phyloP scores from a whole-genome alignment of 2,888 invertebrate genomes.

The Eumerus sabulonum region DNA sequence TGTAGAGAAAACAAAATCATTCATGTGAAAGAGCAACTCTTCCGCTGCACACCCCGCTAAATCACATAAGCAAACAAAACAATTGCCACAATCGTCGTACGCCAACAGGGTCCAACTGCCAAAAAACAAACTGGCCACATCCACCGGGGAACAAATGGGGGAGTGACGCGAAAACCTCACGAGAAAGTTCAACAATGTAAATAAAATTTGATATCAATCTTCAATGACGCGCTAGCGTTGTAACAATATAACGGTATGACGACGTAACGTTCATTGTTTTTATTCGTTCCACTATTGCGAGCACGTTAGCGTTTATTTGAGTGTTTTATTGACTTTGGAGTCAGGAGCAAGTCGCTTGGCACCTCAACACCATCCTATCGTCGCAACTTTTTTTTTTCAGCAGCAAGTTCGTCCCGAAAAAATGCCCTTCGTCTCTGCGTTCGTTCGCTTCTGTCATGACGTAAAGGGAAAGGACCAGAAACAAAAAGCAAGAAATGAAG shows the following conservation, averaged over 20 bases:
- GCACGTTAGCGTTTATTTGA: slow-evolving; percentile 28
- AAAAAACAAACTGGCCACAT: slow-evolving; percentile 19
- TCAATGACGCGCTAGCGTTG: slow-evolving; percentile 28
- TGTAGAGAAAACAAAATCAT: slow-evolving; percentile 38
- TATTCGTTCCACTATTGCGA: slow-evolving; percentile 38
- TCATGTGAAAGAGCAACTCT: slow-evolving; percentile 50
- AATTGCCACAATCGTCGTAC: slow-evolving; percentile 6
- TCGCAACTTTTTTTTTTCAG: slow-evolving; percentile 16
- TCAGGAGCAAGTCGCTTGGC: slow-evolving; percentile 41
- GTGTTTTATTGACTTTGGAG: slow-evolving; percentile 57
- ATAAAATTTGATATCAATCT: slow-evolving; percentile 68
- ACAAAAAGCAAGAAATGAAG: neutral
- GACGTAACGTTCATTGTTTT: slow-evolving; percentile 53
- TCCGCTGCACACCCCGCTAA: slow-evolving; percentile 17
- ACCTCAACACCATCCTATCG: slow-evolving; percentile 27
- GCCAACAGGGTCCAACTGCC: neutral
- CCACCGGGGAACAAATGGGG: slow-evolving; percentile 10
- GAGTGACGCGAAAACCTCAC: slow-evolving; percentile 36
- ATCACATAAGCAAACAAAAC: slow-evolving; percentile 36
- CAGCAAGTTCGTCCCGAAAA: neutral
- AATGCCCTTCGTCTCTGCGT: neutral
- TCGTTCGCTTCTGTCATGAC: slow-evolving; percentile 19
- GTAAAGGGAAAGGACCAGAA: slow-evolving; percentile 10
- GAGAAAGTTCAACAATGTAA: slow-evolving; percentile 63
- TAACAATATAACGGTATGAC: neutral